Evolutionary conservation across 2,113 vertebrate genomes (phyloP).

Genomic region (Otocyon megalotis): DNA sequence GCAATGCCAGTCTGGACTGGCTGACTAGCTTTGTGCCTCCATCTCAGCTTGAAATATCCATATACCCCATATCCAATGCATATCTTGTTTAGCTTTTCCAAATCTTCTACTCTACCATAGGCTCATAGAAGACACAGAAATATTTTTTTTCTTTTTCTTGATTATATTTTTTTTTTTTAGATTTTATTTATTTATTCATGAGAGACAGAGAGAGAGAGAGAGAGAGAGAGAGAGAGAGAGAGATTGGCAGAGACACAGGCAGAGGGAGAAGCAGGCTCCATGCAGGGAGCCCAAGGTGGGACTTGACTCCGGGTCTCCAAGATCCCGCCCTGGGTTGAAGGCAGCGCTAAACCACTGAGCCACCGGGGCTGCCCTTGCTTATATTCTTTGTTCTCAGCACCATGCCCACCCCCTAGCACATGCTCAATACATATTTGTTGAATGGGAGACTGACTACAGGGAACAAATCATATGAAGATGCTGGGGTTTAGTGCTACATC

Average conservation of each 20-base stretch:
- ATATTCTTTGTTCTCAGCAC: neutral
- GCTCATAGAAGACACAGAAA: neutral
- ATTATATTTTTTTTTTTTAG: neutral
- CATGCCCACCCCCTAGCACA: neutral
- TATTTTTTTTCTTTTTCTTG: neutral
- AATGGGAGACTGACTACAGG: neutral
- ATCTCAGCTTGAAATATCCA: neutral
- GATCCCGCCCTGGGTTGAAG: too few species aligned
- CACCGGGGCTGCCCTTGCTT: too few species aligned
- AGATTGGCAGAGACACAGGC: too few species aligned
- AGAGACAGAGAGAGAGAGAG: too few species aligned
- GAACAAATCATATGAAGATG: neutral
- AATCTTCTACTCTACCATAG: neutral
- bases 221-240: too few species aligned
- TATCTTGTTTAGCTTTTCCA: neutral
- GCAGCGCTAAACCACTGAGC: too few species aligned
- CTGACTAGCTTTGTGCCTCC: neutral
- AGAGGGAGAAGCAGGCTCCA: too few species aligned
- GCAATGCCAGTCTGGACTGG: neutral
- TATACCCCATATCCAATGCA: neutral
- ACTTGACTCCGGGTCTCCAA: too few species aligned
- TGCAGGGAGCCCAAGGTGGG: too few species aligned
- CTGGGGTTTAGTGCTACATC: neutral
- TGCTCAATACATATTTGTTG: neutral
- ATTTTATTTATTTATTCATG: too few species aligned